These are phyloP conservation scores for Tinamus major DNA, from an alignment of 2,797 vertebrate species.

Conservation along the genomic window DNA sequence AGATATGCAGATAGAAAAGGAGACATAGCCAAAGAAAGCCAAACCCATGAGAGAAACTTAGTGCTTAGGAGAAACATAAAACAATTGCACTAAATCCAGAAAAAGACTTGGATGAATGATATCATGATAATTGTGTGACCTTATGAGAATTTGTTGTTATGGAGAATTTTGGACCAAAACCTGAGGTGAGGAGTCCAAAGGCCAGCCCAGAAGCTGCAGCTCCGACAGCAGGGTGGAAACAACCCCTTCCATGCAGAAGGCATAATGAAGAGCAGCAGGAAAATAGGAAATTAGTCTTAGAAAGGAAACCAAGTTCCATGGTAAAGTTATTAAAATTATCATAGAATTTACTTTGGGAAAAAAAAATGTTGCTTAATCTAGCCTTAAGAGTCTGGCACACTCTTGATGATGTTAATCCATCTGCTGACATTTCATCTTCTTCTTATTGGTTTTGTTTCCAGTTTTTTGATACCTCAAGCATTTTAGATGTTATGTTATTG, in stretches of 20 bases:
- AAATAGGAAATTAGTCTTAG: conserved; percentile 18
- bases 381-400: conserved; percentile 68
- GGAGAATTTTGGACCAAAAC: not conserved
- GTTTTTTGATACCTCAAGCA: conserved; percentile 73
- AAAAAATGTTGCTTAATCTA: conserved; percentile 57
- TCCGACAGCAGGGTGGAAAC: not conserved
- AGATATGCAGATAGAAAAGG: not conserved
- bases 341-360: conserved; percentile 49
- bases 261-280: not conserved
- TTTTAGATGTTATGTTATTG: conserved; percentile 70
- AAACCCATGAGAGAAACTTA: too few species aligned
- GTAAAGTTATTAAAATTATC: conserved; percentile 56
- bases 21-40: not conserved
- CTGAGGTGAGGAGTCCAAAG: not conserved
- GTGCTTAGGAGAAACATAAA: not conserved
- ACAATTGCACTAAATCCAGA: not conserved
- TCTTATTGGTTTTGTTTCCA: conserved; percentile 67
- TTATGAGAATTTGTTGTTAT: rapidly evolving
- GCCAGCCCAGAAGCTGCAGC: not conserved
- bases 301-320: not conserved
- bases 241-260: not conserved
- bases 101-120: too few species aligned
- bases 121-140: not conserved
- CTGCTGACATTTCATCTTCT: conserved; percentile 68
- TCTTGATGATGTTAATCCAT: conserved; percentile 60